Percentiles rank a stretch among this genome's conserved stretches.
phyloP scores from a whole-genome alignment of 2,113 vertebrate species.

The Myotis brandtii region DNA sequence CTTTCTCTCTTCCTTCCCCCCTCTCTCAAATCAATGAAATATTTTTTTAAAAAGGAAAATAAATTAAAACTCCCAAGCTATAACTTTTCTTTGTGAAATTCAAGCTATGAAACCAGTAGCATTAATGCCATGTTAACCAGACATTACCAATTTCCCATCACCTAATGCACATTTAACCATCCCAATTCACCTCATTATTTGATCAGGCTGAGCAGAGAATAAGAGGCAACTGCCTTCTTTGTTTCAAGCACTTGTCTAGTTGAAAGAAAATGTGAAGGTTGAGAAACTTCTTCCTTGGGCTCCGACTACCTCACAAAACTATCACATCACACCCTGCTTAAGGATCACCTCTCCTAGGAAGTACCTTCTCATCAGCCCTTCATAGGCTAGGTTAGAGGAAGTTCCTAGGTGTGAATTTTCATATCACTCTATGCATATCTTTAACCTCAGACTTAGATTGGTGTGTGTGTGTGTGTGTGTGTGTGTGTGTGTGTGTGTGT shows the following conservation, averaged over 20 bases:
- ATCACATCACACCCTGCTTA: background rate
- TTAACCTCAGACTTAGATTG: background rate
- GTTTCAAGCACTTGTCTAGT: background rate
- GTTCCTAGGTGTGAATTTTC: background rate
- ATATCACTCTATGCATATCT: background rate
- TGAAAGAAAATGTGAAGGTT: background rate
- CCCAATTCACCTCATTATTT: background rate
- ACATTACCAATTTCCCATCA: background rate
- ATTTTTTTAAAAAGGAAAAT: background rate
- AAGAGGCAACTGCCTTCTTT: background rate
- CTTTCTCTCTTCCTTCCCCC: too few relatives aligned
- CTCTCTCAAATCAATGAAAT: too few relatives aligned
- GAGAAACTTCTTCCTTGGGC: background rate
- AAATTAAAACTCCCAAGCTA: constrained; percentile 6
- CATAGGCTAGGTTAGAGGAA: background rate
- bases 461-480: background rate
- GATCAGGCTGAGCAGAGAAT: background rate
- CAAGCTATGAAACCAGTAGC: background rate
- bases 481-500: background rate
- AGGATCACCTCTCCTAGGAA: background rate
- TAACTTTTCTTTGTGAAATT: constrained; percentile 19
- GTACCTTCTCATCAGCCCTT: background rate
- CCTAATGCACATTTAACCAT: background rate
- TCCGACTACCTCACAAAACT: background rate
- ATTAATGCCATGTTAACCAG: background rate